Evolutionary conservation across 1,140 invertebrate genomes (phyloP), one percentile per base, ranked within the genome.

Genomic region (Solen grandis): DNA sequence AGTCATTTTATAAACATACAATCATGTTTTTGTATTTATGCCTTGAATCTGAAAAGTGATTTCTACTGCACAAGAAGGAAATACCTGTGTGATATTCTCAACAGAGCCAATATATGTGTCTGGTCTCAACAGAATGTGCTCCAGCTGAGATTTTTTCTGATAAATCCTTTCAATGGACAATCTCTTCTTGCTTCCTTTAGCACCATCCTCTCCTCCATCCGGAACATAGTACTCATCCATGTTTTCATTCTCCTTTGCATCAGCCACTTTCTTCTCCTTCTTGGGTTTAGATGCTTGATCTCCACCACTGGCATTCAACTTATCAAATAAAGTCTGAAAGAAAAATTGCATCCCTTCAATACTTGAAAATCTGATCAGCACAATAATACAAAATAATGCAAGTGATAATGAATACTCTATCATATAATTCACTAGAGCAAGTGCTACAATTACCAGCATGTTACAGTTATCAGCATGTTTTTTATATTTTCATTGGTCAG

Each of bases 21-120:
- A n/a, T n/a, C n/a, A n/a, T n/a, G n/a, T n/a, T n/a, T n/a, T n/a
- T n/a, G n/a, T n/a, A n/a, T n/a, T n/a, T n/a, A n/a, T n/a, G n/a
- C n/a, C n/a, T n/a, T n/a, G n/a, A n/a, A n/a, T n/a, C n/a, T n/a
- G n/a, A n/a, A n/a, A n/a, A n/a, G n/a, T n/a, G n/a, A n/a, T n/a
- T n/a, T n/a, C n/a, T n/a, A n/a, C n/a, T n/a, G n/a, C n/a, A n/a
- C n/a, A n/a, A n/a, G n/a, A n/a, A 19, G 19, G 16, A 79, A 41
- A 62, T 83, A 93, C 91, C 88, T 93, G 97, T 5, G 94, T 96
- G 0, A 96, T 93, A 60, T 94, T 94, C 91, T 99, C 97, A 8
- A 99, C 96, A 13, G 98, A 99, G 25, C 95, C 99, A 90, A 99
- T 99, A 90, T 99, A 99, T 5, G 99, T 99, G 91, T 99, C 99